Evolutionary conservation across 2,888 invertebrate species (phyloP), one percentile per base, ranked within the genome.

Genomic region (Parelbella ahira): DNA sequence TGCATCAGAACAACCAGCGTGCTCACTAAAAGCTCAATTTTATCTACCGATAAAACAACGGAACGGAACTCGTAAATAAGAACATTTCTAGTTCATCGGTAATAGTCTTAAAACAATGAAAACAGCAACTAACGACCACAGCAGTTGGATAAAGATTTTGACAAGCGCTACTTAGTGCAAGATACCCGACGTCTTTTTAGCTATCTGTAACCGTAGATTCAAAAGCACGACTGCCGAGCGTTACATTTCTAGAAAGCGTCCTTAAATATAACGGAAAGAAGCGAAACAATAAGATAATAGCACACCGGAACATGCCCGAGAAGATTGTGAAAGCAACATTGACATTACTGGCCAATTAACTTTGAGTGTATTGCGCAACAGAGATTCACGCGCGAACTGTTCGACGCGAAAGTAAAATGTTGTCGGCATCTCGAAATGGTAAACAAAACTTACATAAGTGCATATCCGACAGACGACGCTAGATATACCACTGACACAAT

Each of bases 241-340:
- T 30, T 39, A 33, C n/a, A 18, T 18, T 27, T 41, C 15, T 33
- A 41, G 41, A 41, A 41, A 41, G 33, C 33, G 32, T 39, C 39
- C 34, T 41, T 41, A 41, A 41, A 41, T 41, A 21, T 41, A 41
- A 28, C 33, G 33, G 41, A 42, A 34, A 42, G 15, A 36, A 36
- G 21, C 12, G 23, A 62, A 62, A 68, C 47, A 72, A 68, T 70
- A 73, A 66, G 60, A 71, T 64, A 67, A 71, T 65, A 59, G 54
- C 49, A 50, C 55, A 57, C 63, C 68, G 72, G 75, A 78, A 72
- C 70, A 66, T 49, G 57, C 51, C 57, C 54, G 56, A 60, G 60
- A 49, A 55, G 55, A 66, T 75, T 75, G 83, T 80, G 84, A 84
- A 84, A 83, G 82, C 65, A 80, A 74, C 79, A 80, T 81, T 82